Evolutionary conservation across 2,888 invertebrate genomes (phyloP).

Genomic region (Drosophila prostipennis): DNA sequence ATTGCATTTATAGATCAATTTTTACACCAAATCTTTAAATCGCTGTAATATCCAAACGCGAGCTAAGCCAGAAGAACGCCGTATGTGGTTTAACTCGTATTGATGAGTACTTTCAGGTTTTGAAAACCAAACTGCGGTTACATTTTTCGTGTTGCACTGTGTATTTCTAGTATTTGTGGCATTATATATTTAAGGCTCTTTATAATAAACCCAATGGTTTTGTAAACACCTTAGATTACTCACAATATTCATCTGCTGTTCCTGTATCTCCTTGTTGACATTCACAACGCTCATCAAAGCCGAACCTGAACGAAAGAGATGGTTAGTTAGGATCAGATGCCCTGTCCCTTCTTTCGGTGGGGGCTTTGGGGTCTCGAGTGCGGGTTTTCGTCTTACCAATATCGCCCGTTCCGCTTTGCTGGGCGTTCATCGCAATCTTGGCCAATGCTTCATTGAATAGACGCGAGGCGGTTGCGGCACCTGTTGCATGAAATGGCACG

Average conservation of each 20-base stretch:
- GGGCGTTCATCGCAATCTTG: slow-evolving; percentile 94
- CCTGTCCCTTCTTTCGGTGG: no score
- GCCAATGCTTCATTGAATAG: slow-evolving; percentile 95
- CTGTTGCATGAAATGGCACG: slow-evolving; percentile 85
- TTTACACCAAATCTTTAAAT: no score
- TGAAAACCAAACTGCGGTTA: no score
- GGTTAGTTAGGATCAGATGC: slow-evolving; percentile 10
- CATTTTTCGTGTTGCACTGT: no score
- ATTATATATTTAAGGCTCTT: no score
- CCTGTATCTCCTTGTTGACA: slow-evolving; percentile 96
- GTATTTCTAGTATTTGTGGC: no score
- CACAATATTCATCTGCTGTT: slow-evolving; percentile 97
- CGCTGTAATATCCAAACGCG: no score
- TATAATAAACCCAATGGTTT: not conserved
- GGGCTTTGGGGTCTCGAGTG: not conserved
- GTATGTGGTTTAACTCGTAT: no score
- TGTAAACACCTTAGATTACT: slow-evolving; percentile 84
- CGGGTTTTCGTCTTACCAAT: slow-evolving; percentile 88
- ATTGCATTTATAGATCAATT: no score
- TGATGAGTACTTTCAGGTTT: no score
- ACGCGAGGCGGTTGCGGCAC: slow-evolving; percentile 94
- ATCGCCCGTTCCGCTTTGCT: slow-evolving; percentile 95
- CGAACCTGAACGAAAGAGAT: slow-evolving; percentile 87
- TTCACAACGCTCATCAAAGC: slow-evolving; percentile 96
- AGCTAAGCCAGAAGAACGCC: no score